Conservation (phyloP, 35 echinoderm and acorn worm genomes). For the Anneissia japonica region DNA sequence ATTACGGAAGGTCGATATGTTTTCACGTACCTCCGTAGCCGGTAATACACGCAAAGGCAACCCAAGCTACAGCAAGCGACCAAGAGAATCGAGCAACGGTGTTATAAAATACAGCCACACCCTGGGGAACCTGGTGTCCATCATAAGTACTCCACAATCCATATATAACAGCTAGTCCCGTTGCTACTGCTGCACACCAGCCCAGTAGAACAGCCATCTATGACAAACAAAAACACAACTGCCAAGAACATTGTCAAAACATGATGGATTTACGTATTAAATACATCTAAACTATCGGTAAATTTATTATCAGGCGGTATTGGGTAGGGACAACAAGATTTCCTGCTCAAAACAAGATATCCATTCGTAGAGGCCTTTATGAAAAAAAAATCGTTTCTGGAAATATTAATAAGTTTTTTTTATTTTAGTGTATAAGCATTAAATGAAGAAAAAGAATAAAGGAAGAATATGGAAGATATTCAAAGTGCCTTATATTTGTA, state of each 20-base stretch:
- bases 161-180: conserved; percentile 25
- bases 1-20: background rate
- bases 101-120: conserved; percentile 11
- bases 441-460: no score
- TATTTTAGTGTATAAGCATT: no score
- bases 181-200: conserved; percentile 21
- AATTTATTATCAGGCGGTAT: no score
- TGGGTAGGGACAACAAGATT: no score
- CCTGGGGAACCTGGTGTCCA: background rate
- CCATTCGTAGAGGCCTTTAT: no score
- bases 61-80: conserved; percentile 31
- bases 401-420: no score
- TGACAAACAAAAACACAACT: background rate
- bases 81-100: conserved; percentile 25
- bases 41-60: conserved; percentile 36
- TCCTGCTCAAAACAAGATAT: no score
- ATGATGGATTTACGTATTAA: no score
- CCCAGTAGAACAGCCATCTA: conserved; percentile 6
- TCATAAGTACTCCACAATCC: background rate
- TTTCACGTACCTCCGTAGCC: conserved; percentile 53
- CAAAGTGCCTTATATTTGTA: no score
- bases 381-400: no score
- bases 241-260: background rate
- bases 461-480: no score
- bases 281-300: no score